Evolutionary conservation across 2,888 invertebrate species (phyloP).

Genomic region (Chloroclysta siterata): DNA sequence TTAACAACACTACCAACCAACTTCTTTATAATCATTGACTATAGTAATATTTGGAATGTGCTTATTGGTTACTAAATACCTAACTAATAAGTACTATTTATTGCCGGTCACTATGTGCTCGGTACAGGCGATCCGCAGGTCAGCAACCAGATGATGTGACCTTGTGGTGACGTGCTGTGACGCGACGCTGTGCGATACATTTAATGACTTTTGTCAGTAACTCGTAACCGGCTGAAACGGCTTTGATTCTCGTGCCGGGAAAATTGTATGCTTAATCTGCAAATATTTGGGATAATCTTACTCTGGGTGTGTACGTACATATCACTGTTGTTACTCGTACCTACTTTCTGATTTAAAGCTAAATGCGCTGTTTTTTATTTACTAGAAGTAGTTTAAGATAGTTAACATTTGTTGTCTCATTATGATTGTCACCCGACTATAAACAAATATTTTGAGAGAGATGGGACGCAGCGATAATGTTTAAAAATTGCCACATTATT

Average conservation of each 20-base stretch:
- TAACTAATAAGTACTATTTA: not conserved
- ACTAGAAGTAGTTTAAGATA: too few relatives aligned
- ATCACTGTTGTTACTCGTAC: too few relatives aligned
- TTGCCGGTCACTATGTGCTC: conserved; percentile 16
- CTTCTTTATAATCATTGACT: not conserved
- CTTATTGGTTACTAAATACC: not conserved
- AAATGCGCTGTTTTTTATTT: too few relatives aligned
- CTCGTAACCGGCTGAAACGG: not conserved
- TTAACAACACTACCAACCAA: too few relatives aligned
- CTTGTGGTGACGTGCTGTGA: conserved; percentile 30
- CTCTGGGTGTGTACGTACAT: too few relatives aligned
- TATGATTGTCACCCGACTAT: too few relatives aligned
- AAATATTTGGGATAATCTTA: not conserved
- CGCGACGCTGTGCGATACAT: not conserved
- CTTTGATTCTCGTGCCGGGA: not conserved
- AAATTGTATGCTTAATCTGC: not conserved
- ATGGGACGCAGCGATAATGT: not conserved
- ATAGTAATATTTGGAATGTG: not conserved
- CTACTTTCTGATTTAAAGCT: too few relatives aligned
- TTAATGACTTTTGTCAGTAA: not conserved
- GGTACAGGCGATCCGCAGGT: conserved; percentile 7
- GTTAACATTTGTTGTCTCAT: too few relatives aligned
- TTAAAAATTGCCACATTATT: conserved; percentile 8
- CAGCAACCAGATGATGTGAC: conserved; percentile 26
- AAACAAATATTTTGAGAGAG: not conserved